A percentile compares a stretch with the other conserved stretches of the same genome.
Conservation (phyloP, 2,797 vertebrate genomes). For the Muraenolepis orangiensis region DNA sequence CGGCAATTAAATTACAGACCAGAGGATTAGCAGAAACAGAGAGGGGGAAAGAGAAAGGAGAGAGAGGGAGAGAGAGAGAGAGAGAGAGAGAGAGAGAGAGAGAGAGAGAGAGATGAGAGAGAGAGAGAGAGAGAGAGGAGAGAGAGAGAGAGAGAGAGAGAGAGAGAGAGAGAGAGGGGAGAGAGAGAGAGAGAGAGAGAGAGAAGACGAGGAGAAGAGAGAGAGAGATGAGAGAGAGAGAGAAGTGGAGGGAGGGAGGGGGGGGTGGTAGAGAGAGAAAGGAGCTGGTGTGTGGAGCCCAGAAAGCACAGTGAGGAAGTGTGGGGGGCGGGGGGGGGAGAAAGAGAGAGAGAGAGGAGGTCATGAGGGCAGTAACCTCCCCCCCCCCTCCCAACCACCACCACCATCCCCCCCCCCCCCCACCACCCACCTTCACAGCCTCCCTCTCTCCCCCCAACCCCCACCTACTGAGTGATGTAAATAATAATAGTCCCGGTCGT, state of each 20-base stretch:
- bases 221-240: conserved; percentile 6
- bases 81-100: conserved; percentile 15
- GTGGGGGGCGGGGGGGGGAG: conserved; percentile 2
- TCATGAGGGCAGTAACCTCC: conserved; percentile 33
- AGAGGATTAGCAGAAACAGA: conserved; percentile 15
- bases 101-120: not conserved
- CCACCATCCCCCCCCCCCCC: conserved; percentile 50
- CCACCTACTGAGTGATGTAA: conserved; percentile 67
- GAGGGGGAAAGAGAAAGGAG: conserved; percentile 18
- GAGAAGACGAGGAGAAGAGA: conserved; percentile 14
- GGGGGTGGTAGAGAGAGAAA: conserved; percentile 16
- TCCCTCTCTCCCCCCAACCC: conserved; percentile 42
- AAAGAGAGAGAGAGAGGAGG: conserved; percentile 1
- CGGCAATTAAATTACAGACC: conserved; percentile 68
- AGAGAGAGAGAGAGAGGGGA: conserved; percentile 15
- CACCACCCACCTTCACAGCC: conserved; percentile 36
- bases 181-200: conserved; percentile 5
- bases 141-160: not conserved
- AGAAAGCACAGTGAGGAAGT: conserved; percentile 13
- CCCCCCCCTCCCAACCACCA: conserved; percentile 34
- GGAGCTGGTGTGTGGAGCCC: not conserved
- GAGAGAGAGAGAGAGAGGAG: conserved; percentile 12
- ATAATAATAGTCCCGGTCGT: conserved; percentile 74
- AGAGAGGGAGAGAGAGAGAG: conserved; percentile 5
- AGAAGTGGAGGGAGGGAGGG: no score